These are phyloP conservation scores for Drosophila mauritiana DNA, from an alignment of 1,140 invertebrate species.

Conservation along the genomic window DNA sequence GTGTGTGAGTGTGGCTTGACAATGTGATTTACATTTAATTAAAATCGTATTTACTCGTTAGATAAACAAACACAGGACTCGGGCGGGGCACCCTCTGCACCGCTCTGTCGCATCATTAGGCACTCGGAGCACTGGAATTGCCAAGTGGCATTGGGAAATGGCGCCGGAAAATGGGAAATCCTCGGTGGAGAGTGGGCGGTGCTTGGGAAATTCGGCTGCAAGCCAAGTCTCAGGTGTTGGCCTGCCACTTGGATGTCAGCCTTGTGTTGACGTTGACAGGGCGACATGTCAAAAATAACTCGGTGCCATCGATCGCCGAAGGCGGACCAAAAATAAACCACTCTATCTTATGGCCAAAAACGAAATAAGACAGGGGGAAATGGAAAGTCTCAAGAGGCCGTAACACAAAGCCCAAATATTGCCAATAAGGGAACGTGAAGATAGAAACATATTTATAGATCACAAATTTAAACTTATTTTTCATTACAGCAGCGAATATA, in stretches of 20 bases:
- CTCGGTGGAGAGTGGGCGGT: too few relatives aligned
- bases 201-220: not conserved
- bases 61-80: conserved; percentile 69
- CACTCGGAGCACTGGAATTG: conserved; percentile 31
- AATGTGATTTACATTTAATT: conserved; percentile 83
- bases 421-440: not conserved
- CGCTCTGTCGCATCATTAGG: conserved; percentile 32
- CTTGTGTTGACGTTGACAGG: conserved; percentile 41
- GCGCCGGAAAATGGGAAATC: not conserved
- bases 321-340: conserved; percentile 28
- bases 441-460: not conserved
- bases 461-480: too few relatives aligned
- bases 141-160: conserved; percentile 12
- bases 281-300: conserved; percentile 44
- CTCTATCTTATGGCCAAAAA: conserved; percentile 5
- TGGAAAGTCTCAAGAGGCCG: not conserved
- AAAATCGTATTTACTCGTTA: conserved; percentile 82
- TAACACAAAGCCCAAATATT: not conserved
- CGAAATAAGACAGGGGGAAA: not conserved
- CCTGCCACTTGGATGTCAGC: conserved; percentile 37
- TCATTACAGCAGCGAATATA: too few relatives aligned
- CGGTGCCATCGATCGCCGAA: conserved; percentile 34
- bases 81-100: conserved; percentile 8
- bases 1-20: conserved; percentile 59
- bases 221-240: conserved; percentile 33